A percentile compares a stretch with the other conserved stretches of the same genome.
phyloP scores from a whole-genome alignment of 2,797 vertebrate species.

The Luscinia megarhynchos region DNA sequence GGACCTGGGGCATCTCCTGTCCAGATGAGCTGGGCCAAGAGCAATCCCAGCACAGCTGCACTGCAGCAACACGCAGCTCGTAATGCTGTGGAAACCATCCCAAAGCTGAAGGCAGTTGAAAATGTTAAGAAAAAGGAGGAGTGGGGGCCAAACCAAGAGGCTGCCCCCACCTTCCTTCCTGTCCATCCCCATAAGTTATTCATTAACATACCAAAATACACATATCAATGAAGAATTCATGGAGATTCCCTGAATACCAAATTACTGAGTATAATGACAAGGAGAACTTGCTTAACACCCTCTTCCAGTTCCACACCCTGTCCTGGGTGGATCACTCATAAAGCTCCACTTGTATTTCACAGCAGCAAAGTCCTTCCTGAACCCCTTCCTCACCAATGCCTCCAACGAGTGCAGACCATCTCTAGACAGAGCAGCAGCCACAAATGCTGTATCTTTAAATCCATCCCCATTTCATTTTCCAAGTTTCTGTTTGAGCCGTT shows the following conservation, averaged over 20 bases:
- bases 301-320: slow-evolving; percentile 57
- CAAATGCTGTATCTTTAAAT: slow-evolving; percentile 76
- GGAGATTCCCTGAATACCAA: slow-evolving; percentile 67
- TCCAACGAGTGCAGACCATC: not conserved
- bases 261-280: slow-evolving; percentile 55
- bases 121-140: not conserved
- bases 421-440: not conserved
- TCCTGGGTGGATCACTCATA: slow-evolving; percentile 9
- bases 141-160: not conserved
- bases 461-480: slow-evolving; percentile 42
- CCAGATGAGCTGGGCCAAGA: not conserved
- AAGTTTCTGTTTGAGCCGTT: slow-evolving; percentile 73
- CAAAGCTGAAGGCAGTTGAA: slow-evolving; percentile 3
- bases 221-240: slow-evolving; percentile 52
- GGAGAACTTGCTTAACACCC: slow-evolving; percentile 21
- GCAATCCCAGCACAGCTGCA: not conserved
- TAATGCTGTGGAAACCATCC: not conserved
- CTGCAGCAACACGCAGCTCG: not conserved
- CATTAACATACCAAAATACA: slow-evolving; percentile 51
- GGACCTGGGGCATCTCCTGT: not conserved
- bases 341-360: slow-evolving; percentile 28
- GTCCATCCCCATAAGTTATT: slow-evolving; percentile 42
- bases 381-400: slow-evolving; percentile 28
- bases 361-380: not conserved
- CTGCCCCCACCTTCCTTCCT: slow-evolving; percentile 40